phyloP scores from a whole-genome alignment of 2,797 vertebrate species.

The Sus cebifrons region DNA sequence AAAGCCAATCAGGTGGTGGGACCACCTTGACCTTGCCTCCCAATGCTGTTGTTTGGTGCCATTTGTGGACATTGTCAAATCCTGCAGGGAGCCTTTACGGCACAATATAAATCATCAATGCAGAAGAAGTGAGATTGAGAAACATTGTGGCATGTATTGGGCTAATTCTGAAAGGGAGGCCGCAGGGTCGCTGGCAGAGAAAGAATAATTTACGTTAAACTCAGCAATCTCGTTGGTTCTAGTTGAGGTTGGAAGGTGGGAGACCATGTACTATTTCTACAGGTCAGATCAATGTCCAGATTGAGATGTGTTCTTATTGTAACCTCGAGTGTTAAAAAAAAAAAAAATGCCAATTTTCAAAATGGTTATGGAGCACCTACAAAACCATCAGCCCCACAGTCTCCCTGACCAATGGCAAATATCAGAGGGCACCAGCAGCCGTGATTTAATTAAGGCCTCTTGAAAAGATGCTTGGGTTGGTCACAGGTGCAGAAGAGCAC shows the following conservation, averaged over 20 bases:
- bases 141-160: background rate
- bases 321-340: background rate
- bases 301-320: constrained; percentile 5
- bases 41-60: background rate
- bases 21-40: background rate
- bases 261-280: fast-evolving
- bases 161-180: background rate
- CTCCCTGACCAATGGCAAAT: background rate
- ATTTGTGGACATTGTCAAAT: background rate
- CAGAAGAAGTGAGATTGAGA: background rate
- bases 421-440: background rate
- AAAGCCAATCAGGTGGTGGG: too few relatives aligned
- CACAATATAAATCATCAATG: background rate
- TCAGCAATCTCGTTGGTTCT: background rate
- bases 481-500: background rate
- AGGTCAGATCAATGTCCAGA: background rate
- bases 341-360: background rate
- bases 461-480: background rate
- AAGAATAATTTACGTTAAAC: background rate
- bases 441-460: background rate
- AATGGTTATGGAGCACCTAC: background rate
- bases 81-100: background rate
- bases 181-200: background rate
- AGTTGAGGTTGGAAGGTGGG: background rate
- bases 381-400: background rate